These are phyloP conservation scores for Mionectes macconnelli DNA, from an alignment of 2,113 vertebrate species.

Conservation along the genomic window DNA sequence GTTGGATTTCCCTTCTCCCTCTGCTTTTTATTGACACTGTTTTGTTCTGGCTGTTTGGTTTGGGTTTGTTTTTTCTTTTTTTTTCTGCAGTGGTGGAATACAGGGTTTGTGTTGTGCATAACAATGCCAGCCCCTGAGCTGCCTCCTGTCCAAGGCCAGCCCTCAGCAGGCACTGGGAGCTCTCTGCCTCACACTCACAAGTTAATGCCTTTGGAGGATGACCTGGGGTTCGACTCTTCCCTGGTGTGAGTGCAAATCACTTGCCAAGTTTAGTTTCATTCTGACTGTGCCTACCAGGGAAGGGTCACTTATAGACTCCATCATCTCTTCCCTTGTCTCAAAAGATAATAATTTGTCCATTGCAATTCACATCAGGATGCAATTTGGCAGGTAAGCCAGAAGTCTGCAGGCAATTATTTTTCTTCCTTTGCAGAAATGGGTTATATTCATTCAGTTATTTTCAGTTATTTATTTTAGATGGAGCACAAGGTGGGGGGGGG, in stretches of 20 bases:
- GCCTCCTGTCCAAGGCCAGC: constrained; percentile 8
- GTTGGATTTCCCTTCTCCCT: background rate
- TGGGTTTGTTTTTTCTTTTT: background rate
- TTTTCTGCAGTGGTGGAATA: background rate
- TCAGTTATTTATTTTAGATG: constrained; percentile 48
- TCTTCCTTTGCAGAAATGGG: constrained; percentile 51
- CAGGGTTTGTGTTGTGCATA: background rate
- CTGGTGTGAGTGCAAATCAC: constrained; percentile 24
- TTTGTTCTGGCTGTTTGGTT: background rate
- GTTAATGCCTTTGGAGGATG: background rate
- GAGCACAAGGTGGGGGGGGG: background rate
- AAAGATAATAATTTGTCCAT: constrained; percentile 51
- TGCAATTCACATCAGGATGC: constrained; percentile 65
- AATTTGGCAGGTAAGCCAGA: constrained; percentile 54
- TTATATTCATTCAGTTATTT: constrained; percentile 34
- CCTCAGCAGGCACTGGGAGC: background rate
- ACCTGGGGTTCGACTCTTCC: background rate
- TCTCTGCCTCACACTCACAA: background rate
- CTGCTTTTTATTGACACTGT: background rate
- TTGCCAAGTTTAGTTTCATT: constrained; percentile 44
- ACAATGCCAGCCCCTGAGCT: constrained; percentile 21
- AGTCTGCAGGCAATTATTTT: constrained; percentile 62
- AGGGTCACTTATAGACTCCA: constrained; percentile 51
- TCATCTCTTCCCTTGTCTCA: constrained; percentile 25
- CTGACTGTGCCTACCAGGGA: constrained; percentile 41